Evolutionary conservation across 2,888 invertebrate genomes (phyloP).

Genomic region (Nemapogon koenigi): DNA sequence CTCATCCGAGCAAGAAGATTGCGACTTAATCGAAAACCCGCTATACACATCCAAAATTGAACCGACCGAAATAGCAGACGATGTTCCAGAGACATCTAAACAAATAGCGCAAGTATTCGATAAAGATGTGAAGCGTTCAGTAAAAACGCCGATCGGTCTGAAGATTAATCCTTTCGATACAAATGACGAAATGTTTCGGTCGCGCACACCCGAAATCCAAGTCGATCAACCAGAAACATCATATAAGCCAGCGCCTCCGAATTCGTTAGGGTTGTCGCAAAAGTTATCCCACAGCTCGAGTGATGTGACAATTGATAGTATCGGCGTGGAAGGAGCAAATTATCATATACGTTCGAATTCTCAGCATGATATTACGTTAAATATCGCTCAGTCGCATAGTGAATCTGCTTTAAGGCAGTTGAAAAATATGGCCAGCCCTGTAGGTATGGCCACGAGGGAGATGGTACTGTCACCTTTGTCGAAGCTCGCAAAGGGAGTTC

Average conservation of each 20-base stretch:
- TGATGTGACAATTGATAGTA: slow-evolving; percentile 61
- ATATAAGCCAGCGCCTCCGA: slow-evolving; percentile 57
- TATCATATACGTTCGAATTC: slow-evolving; percentile 61
- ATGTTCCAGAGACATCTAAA: slow-evolving; percentile 12
- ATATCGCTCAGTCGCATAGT: slow-evolving; percentile 79
- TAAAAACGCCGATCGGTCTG: slow-evolving; percentile 38
- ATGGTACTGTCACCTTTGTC: slow-evolving; percentile 78
- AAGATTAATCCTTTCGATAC: slow-evolving; percentile 48
- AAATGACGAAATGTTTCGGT: slow-evolving; percentile 20
- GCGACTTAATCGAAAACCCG: slow-evolving; percentile 52
- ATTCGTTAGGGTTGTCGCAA: slow-evolving; percentile 60
- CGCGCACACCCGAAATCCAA: slow-evolving; percentile 71
- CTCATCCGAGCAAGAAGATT: slow-evolving; percentile 33
- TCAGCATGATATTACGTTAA: slow-evolving; percentile 72
- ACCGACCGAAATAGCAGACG: slow-evolving; percentile 32
- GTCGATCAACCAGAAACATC: slow-evolving; percentile 33
- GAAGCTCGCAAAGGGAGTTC: slow-evolving; percentile 86
- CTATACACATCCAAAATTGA: slow-evolving; percentile 56
- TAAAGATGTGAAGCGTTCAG: slow-evolving; percentile 20
- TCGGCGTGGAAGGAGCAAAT: slow-evolving; percentile 24
- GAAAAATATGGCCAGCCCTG: slow-evolving; percentile 73
- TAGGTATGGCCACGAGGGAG: slow-evolving; percentile 67
- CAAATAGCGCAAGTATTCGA: too few species aligned
- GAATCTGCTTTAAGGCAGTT: slow-evolving; percentile 78
- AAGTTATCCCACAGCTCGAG: slow-evolving; percentile 75